Percentiles rank a stretch among this genome's conserved stretches.
phyloP scores from a whole-genome alignment of 2,797 vertebrate species.

The Margarornis squamiger region DNA sequence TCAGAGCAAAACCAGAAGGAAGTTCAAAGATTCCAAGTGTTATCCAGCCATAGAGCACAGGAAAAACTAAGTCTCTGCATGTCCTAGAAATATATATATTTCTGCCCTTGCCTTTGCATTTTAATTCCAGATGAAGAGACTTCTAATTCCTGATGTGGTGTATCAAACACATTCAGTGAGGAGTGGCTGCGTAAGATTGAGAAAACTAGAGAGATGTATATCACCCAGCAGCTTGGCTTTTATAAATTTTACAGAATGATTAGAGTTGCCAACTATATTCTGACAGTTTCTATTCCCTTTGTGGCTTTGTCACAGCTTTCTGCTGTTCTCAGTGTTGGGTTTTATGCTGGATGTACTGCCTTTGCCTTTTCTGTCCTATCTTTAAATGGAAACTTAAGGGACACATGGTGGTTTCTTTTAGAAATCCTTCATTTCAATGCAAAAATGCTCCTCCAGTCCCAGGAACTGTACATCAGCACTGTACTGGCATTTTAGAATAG shows the following conservation, averaged over 20 bases:
- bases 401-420: not conserved
- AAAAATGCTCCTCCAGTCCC: slow-evolving; percentile 24
- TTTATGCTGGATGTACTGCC: slow-evolving; percentile 28
- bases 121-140: not conserved
- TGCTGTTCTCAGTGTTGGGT: slow-evolving; percentile 26
- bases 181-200: not conserved
- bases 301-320: slow-evolving; percentile 15
- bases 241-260: not conserved
- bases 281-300: slow-evolving; percentile 18
- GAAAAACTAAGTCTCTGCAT: not conserved
- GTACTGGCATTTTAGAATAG: slow-evolving; percentile 28
- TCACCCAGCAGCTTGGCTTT: not conserved
- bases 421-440: slow-evolving; percentile 2
- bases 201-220: not conserved
- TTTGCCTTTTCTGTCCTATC: not conserved
- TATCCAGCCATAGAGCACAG: not conserved
- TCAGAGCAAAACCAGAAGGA: not conserved
- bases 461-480: slow-evolving; percentile 27
- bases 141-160: not conserved
- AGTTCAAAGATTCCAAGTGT: not conserved
- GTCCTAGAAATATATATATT: not conserved
- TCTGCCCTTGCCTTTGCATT: not conserved
- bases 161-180: not conserved
- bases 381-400: slow-evolving; percentile 13
- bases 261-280: not conserved